phyloP scores from a whole-genome alignment of 1,140 invertebrate genomes.

The Brachionus calyciflorus region DNA sequence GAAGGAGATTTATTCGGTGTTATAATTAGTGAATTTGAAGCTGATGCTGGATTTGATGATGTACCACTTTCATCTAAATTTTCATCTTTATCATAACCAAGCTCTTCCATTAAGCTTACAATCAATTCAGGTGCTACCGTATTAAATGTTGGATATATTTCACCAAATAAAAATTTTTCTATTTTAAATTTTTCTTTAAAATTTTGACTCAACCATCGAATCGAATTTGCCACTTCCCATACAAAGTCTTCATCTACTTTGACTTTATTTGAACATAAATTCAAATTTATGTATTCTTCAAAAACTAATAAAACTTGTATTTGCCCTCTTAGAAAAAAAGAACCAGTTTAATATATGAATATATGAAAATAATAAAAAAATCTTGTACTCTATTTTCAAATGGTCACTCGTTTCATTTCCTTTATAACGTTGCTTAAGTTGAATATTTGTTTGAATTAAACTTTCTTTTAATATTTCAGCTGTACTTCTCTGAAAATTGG shows the following conservation, averaged over 20 bases:
- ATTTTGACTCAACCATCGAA: conserved; percentile 32
- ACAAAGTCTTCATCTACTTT: conserved; percentile 37
- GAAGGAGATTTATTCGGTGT: conserved; percentile 20
- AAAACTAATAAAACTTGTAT: conserved; percentile 29
- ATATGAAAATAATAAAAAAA: not conserved
- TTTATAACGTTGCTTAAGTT: conserved; percentile 16
- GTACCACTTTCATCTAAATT: conserved; percentile 19
- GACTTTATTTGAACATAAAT: not conserved
- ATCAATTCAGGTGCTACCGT: not conserved
- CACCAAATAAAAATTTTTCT: conserved; percentile 24
- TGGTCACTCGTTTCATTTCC: not conserved
- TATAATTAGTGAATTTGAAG: not conserved
- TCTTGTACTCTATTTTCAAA: conserved; percentile 17
- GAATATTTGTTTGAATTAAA: not conserved
- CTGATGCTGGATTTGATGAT: not conserved
- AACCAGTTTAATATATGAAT: not conserved
- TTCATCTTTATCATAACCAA: conserved; percentile 41
- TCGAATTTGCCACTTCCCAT: conserved; percentile 37
- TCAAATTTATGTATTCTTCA: conserved; percentile 8
- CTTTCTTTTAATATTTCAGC: conserved; percentile 33
- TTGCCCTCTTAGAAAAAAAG: not conserved
- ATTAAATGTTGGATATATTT: not conserved
- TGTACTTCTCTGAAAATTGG: no score
- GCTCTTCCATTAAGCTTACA: conserved; percentile 38
- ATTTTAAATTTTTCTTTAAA: conserved; percentile 46